Base-by-base conservation (phyloP, 2,113 vertebrate genomes). In the Nerophis lumbriciformis region DNA sequence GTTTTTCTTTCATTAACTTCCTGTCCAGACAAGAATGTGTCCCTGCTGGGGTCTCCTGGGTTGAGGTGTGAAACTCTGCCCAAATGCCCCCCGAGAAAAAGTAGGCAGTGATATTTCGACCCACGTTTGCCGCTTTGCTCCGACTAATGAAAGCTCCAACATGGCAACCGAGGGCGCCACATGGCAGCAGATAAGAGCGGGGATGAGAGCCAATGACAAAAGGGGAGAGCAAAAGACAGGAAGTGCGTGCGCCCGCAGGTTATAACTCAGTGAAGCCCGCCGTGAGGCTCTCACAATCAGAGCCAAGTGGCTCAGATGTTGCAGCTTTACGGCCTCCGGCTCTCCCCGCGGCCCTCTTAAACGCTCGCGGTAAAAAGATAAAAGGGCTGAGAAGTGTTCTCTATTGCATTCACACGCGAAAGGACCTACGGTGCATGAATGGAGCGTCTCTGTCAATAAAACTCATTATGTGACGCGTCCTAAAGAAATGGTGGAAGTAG, bases 1-100 rank as follows among this genome's bases (percentile, higher is more conserved):
- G 89, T 90, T 92, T 89, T 83, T 87, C 81, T 91, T 92, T 91
- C 89, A 91, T 91, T 91, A 90, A 87, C 76, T 73, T 85, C 73
- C 80, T 77, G 73, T 81, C 83, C 79, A 71, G 84, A 79, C 78
- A 87, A 80, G 85, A 90, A 88, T 90, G 85, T 86, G 84, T 88
- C 85, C 86, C 83, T 76, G 80, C 78, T 79, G 80, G 75, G 78
- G 74, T 82, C 78, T 81, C 68, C 59, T 51, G 72, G 67, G 79
- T 65, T 7, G 55, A 88, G 87, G 90, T 88, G 85, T 83, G 76
- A 85, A 83, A 81, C 74, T 56, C 77, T 85, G 78, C 83, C 71
- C 73, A 49, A 68, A 72, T 75, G 71, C 69, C 79, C 77, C 56
- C 53, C 71, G 71, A 48, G 37, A 3, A 28, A 28, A 56, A 64